A percentile compares a stretch with the other conserved stretches of the same genome.
These are phyloP conservation scores for Radopholus similis DNA, from an alignment of 1,140 invertebrate genomes.

Conservation along the genomic window DNA sequence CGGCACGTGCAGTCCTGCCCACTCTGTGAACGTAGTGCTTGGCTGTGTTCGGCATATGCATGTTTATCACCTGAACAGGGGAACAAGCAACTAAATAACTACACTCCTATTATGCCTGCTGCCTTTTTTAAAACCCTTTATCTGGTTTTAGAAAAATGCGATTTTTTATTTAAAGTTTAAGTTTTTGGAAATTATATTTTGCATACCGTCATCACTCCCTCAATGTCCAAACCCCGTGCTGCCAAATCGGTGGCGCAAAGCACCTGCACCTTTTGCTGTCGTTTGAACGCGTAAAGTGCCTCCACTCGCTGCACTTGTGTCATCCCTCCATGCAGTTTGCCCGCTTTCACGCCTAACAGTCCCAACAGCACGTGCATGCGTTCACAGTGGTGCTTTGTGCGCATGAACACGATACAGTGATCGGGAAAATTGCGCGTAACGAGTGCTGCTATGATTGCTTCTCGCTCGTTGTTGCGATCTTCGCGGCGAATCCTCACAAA, in stretches of 20 bases:
- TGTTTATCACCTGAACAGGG: constrained; percentile 76
- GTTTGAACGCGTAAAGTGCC: constrained; percentile 52
- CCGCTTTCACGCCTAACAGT: constrained; percentile 71
- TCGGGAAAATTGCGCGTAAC: constrained; percentile 88
- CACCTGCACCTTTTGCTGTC: constrained; percentile 75
- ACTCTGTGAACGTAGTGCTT: constrained; percentile 94
- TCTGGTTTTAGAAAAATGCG: not conserved
- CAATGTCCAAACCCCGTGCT: constrained; percentile 89
- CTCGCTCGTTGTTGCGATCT: constrained; percentile 79
- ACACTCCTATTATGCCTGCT: not conserved
- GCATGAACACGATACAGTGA: constrained; percentile 87
- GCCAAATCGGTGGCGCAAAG: constrained; percentile 92
- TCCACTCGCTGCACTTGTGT: constrained; percentile 68
- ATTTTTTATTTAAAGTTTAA: not conserved
- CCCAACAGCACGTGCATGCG: constrained; percentile 83
- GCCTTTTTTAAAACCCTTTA: constrained; percentile 11
- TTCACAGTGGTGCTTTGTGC: constrained; percentile 90
- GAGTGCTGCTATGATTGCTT: constrained; percentile 72
- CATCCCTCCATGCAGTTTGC: constrained; percentile 89
- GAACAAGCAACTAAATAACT: constrained; percentile 20
- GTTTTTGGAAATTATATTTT: not conserved
- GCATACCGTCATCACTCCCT: constrained; percentile 82
- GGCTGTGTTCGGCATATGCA: constrained; percentile 83
- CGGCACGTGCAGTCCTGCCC: constrained; percentile 87
- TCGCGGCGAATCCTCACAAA: constrained; percentile 78